phyloP scores from a whole-genome alignment of 1,140 invertebrate genomes.

The Drosophila pseudoananassae region DNA sequence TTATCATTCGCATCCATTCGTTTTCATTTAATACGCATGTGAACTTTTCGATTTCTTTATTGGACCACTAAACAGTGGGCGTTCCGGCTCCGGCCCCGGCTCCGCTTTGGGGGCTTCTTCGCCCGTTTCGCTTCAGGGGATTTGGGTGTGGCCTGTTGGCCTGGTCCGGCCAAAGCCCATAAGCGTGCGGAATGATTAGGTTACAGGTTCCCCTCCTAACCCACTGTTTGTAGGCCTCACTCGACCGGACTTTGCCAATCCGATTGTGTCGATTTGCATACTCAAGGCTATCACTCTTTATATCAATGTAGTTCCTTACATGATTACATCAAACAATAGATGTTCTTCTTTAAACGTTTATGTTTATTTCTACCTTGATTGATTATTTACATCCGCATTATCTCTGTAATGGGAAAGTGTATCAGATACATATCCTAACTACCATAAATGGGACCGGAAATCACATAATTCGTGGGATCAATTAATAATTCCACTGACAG shows the following conservation, averaged over 20 bases:
- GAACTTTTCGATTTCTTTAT: conserved; percentile 63
- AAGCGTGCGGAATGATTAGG: conserved; percentile 44
- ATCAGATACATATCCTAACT: background rate
- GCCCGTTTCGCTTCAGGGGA: conserved; percentile 16
- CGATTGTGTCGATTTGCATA: conserved; percentile 40
- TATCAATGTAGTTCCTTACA: background rate
- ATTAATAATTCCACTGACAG: conserved; percentile 54
- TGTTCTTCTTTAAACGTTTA: background rate
- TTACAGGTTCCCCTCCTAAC: conserved; percentile 1
- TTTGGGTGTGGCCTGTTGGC: conserved; percentile 54
- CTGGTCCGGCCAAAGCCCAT: conserved; percentile 11
- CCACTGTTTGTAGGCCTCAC: background rate
- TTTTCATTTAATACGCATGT: conserved; percentile 62
- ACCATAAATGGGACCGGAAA: conserved; percentile 25
- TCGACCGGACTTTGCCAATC: conserved; percentile 31
- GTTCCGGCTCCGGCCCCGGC: conserved; percentile 35
- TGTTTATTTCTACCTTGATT: background rate
- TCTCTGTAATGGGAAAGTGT: background rate
- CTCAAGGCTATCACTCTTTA: background rate
- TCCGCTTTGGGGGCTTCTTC: conserved; percentile 18
- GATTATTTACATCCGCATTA: conserved; percentile 8
- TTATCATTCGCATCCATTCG: conserved; percentile 57
- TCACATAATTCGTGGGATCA: conserved; percentile 28
- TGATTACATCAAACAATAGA: too few relatives aligned
- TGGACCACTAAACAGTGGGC: conserved; percentile 67